Conservation (phyloP, 2,113 vertebrate species). For the Antennarius striatus region DNA sequence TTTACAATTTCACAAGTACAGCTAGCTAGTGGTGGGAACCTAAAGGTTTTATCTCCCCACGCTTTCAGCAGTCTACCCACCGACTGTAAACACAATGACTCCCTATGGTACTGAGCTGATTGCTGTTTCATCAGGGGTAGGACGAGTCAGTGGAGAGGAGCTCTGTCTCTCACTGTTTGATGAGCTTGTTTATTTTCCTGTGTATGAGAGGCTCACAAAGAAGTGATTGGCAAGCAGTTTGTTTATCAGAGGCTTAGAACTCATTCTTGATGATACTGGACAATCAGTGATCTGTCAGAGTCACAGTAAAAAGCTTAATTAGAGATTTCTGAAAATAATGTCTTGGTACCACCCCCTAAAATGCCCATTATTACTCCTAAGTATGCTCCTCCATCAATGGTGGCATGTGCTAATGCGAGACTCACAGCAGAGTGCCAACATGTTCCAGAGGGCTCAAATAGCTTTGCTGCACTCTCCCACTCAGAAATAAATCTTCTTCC, state of each 20-base stretch:
- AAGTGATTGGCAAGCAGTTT: conserved; percentile 53
- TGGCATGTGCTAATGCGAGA: conserved; percentile 74
- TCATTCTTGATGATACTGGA: conserved; percentile 39
- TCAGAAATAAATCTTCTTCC: conserved; percentile 68
- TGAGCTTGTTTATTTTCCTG: conserved; percentile 63
- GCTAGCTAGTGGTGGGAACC: conserved; percentile 46
- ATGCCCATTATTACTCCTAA: conserved; percentile 78
- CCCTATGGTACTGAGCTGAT: conserved; percentile 60
- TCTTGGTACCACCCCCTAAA: conserved; percentile 71
- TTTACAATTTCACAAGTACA: conserved; percentile 61
- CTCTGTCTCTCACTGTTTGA: conserved; percentile 60
- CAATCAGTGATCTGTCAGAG: conserved; percentile 37
- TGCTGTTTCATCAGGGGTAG: conserved; percentile 54
- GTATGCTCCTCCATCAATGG: conserved; percentile 77
- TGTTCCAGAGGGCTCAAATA: conserved; percentile 68
- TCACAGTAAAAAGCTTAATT: conserved; percentile 64
- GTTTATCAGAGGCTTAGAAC: conserved; percentile 58
- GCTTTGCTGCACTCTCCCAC: conserved; percentile 65
- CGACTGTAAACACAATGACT: conserved; percentile 64
- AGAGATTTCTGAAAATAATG: conserved; percentile 70
- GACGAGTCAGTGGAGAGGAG: conserved; percentile 48
- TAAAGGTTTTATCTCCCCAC: conserved; percentile 55
- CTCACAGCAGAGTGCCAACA: conserved; percentile 66
- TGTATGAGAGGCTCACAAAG: conserved; percentile 47
- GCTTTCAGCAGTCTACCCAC: conserved; percentile 51